Evolutionary conservation across 1,140 invertebrate genomes (phyloP).

Genomic region (Calosoma granatense): DNA sequence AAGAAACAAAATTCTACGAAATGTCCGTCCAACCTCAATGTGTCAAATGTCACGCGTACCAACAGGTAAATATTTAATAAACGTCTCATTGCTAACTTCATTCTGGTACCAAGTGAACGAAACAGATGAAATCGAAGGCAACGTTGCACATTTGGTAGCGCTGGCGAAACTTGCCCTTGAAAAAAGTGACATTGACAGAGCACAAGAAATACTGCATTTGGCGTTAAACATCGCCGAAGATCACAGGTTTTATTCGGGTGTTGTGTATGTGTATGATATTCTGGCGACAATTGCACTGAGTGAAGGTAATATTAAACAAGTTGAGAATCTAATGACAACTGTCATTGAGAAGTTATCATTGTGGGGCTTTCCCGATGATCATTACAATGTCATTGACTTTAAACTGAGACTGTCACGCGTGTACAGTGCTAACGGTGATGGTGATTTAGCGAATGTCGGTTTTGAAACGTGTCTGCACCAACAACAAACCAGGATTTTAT

Average conservation of each 20-base stretch:
- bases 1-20: too few species aligned
- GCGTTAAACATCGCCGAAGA: constrained; percentile 31
- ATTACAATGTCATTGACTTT: constrained; percentile 24
- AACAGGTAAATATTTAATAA: too few species aligned
- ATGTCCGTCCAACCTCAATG: too few species aligned
- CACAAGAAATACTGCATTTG: constrained; percentile 29
- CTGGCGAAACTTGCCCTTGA: constrained; percentile 27
- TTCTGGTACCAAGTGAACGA: not conserved
- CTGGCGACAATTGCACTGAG: constrained; percentile 27
- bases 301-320: constrained; percentile 27
- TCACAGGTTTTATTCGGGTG: constrained; percentile 22
- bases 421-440: constrained; percentile 26
- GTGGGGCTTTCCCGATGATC: constrained; percentile 22
- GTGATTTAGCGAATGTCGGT: constrained; percentile 28
- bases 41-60: too few species aligned
- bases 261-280: constrained; percentile 31
- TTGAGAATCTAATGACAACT: constrained; percentile 27
- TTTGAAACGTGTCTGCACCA: constrained; percentile 29
- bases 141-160: constrained; percentile 28
- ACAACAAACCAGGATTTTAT: constrained; percentile 27
- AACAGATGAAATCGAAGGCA: constrained; percentile 27
- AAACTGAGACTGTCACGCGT: constrained; percentile 30
- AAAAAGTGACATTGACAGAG: constrained; percentile 28
- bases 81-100: not conserved
- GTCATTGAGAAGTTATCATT: constrained; percentile 23